A percentile compares a stretch with the other conserved stretches of the same genome.
phyloP scores from a whole-genome alignment of 2,113 vertebrate species.

The Myocastor coypus region DNA sequence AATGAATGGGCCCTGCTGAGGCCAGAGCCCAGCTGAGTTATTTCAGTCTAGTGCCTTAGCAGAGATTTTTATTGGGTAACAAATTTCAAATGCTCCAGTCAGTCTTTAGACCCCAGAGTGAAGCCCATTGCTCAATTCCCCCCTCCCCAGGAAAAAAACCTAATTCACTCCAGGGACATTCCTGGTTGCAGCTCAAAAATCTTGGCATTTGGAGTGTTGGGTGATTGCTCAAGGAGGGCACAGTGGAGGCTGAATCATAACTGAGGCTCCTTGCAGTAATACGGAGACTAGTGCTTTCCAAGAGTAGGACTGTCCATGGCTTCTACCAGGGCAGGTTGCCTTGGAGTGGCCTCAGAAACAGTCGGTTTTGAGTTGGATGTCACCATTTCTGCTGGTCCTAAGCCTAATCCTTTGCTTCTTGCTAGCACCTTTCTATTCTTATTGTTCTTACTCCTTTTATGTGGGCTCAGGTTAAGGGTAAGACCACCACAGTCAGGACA shows the following conservation, averaged over 20 bases:
- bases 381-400: slow-evolving; percentile 41
- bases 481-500: not conserved
- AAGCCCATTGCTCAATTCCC: slow-evolving; percentile 46
- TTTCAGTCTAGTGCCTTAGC: slow-evolving; percentile 79
- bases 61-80: slow-evolving; percentile 83
- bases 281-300: not conserved
- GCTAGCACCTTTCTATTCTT: slow-evolving; percentile 16
- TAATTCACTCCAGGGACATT: slow-evolving; percentile 77
- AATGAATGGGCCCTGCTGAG: slow-evolving; percentile 83
- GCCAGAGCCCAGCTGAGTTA: slow-evolving; percentile 82
- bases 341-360: slow-evolving; percentile 36
- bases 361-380: slow-evolving; percentile 11
- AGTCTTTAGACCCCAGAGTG: slow-evolving; percentile 68
- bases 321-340: not conserved
- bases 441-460: slow-evolving; percentile 22
- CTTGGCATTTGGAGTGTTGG: slow-evolving; percentile 61
- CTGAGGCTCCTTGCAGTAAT: not conserved
- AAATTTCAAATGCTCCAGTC: slow-evolving; percentile 80
- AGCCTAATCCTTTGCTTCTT: slow-evolving; percentile 27
- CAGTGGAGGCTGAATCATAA: slow-evolving; percentile 8
- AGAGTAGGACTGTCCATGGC: not conserved
- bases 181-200: slow-evolving; percentile 72
- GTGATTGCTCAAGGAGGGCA: slow-evolving; percentile 66
- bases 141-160: not conserved
- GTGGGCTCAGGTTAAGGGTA: not conserved